Evolutionary conservation across 2,113 vertebrate species (phyloP).

Genomic region (Coracopsis vasa): DNA sequence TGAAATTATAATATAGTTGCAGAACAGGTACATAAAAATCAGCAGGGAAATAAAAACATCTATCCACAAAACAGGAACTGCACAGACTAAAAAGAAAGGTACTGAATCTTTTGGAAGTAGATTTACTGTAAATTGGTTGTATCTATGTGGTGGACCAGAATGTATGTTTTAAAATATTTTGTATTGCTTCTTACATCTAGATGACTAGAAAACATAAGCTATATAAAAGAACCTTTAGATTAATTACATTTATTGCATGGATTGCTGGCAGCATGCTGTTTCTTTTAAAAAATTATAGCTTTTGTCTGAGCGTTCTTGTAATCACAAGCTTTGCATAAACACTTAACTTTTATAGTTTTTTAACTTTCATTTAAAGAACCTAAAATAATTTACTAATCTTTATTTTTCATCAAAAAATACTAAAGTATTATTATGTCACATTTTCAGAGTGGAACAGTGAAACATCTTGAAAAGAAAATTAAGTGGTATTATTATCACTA

Average conservation of each 20-base stretch:
- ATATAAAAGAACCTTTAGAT: not conserved
- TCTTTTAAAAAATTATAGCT: not conserved
- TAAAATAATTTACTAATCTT: not conserved
- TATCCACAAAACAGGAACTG: not conserved
- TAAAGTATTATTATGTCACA: not conserved
- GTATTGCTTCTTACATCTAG: not conserved
- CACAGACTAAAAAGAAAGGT: not conserved
- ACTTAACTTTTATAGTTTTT: not conserved
- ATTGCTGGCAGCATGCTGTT: not conserved
- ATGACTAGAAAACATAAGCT: not conserved
- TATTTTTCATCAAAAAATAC: not conserved
- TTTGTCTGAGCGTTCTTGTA: not conserved
- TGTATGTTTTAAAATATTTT: not conserved
- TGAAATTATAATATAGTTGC: not conserved
- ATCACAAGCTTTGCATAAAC: not conserved
- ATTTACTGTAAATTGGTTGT: not conserved
- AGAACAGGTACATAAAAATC: constrained; percentile 3
- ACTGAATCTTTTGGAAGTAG: not conserved
- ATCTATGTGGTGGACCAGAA: not conserved
- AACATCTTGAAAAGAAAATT: not conserved
- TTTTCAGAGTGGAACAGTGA: not conserved
- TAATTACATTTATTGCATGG: not conserved
- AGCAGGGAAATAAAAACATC: not conserved
- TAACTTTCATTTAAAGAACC: not conserved
- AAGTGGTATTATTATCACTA: not conserved